Evolutionary conservation across 2,113 vertebrate species (phyloP).

Genomic region (Ornithorhynchus anatinus): DNA sequence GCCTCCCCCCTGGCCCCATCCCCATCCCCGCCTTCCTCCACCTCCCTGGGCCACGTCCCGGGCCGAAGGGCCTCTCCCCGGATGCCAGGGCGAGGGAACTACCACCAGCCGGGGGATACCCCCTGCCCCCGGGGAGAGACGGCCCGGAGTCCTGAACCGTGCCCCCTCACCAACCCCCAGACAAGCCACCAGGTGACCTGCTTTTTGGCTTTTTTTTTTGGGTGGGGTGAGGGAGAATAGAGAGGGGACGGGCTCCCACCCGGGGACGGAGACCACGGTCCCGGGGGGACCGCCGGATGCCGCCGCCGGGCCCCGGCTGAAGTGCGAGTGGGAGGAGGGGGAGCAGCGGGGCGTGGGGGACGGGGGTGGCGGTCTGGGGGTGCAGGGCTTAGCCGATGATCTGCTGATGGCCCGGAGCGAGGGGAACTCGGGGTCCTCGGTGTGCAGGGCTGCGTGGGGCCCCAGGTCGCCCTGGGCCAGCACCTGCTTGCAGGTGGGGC

Average conservation of each 20-base stretch:
- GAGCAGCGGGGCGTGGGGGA: conserved; percentile 12
- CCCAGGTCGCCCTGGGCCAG: conserved; percentile 84
- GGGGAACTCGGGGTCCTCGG: conserved; percentile 88
- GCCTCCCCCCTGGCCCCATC: too few species aligned
- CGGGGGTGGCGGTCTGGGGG: not conserved
- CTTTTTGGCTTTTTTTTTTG: not conserved
- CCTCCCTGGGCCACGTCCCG: not conserved
- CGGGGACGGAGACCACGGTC: not conserved
- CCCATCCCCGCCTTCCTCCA: not conserved
- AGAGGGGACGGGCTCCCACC: not conserved
- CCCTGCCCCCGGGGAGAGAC: not conserved
- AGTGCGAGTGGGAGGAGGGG: conserved; percentile 2
- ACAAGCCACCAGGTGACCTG: not conserved
- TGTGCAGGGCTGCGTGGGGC: conserved; percentile 88
- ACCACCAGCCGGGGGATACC: not conserved
- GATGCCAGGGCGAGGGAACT: too few species aligned
- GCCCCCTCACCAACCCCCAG: not conserved
- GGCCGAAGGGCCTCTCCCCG: too few species aligned
- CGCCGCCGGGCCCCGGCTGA: conserved; percentile 3
- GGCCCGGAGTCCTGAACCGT: not conserved
- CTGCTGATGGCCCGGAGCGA: conserved; percentile 90
- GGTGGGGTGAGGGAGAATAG: not conserved
- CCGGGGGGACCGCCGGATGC: not conserved
- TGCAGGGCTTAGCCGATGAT: conserved; percentile 92
- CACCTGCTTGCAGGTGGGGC: conserved; percentile 92